Evolutionary conservation across 2,113 vertebrate species (phyloP), one percentile per base, ranked within the genome.

Genomic region (Canis aureus): DNA sequence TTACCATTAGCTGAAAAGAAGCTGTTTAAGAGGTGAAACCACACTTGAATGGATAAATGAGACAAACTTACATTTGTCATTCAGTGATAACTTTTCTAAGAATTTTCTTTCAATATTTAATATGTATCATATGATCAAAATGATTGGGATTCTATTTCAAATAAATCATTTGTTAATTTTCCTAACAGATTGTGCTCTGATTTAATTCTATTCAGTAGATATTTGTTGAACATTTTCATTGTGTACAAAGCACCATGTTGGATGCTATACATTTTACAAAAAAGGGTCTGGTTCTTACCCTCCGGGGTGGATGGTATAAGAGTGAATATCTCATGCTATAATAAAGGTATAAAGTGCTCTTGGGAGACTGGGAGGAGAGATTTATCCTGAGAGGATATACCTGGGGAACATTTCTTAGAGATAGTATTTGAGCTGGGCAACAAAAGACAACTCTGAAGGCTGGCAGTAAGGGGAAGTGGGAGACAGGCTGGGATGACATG

Each of bases 81-180:
- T 86, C 22, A 59, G 29, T 95, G 29, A 38, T 94, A 88, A 94
- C 35, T 85, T 94, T 92, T 78, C 94, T 60, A 80, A 85, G 57
- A 94, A 74, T 81, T 96, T 60, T 94, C 85, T 83, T 96, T 84
- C n/a, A 76, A 51, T 79, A 64, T 67, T 83, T 85, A 66, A 60
- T 60, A 94, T 89, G 62, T 1, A 74, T 80, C 79, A 74, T 32
- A 79, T 51, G 16, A 73, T 59, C 64, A 78, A 79, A 96, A 80
- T 57, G 62, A 73, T 74, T 62, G 76, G 60, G 69, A 92, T 97
- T 71, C 17, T 43, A 55, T 86, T 87, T 87, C 82, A 91, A 95
- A 83, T 57, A 94, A 35, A 83, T 86, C 5, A 86, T 88, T 74
- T 90, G 23, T 66, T 96, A 38, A 74, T 95, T 79, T 95, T 96